Conservation (phyloP, 2,797 vertebrate genomes). For the Sciurus carolinensis region DNA sequence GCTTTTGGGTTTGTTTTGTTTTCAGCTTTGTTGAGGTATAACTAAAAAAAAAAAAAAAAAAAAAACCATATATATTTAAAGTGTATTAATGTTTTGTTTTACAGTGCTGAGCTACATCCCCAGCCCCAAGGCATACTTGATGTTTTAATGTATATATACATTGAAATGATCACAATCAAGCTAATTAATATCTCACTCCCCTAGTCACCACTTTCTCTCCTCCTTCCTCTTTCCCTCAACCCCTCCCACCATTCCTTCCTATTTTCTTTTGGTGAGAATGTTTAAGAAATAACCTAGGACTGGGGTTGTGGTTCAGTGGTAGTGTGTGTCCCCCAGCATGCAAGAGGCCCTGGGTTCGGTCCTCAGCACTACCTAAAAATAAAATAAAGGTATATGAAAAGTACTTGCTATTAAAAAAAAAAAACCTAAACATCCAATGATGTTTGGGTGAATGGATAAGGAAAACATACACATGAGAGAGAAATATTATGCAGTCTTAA, state of each 20-base stretch:
- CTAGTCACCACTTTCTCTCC: not conserved
- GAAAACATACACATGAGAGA: not conserved
- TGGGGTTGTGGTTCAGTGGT: too few species aligned
- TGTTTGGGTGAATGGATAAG: not conserved
- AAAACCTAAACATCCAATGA: not conserved
- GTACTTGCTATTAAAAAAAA: not conserved
- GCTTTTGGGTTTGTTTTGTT: not conserved
- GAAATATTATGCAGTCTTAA: not conserved
- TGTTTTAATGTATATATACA: not conserved
- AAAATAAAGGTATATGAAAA: too few species aligned
- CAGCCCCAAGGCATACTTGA: too few species aligned
- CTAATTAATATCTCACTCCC: not conserved
- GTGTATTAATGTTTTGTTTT: not conserved
- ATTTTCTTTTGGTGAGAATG: not conserved
- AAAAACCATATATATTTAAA: not conserved
- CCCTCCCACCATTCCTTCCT: not conserved
- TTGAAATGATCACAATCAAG: not conserved
- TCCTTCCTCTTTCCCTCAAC: too few species aligned
- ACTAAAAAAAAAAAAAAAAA: not conserved
- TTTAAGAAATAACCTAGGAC: not conserved
- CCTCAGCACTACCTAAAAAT: too few species aligned
- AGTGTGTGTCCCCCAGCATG: too few species aligned
- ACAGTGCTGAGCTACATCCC: too few species aligned
- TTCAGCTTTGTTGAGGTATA: not conserved
- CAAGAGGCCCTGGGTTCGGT: too few species aligned